Percentiles rank a stretch among this genome's conserved stretches.
phyloP scores from a whole-genome alignment of 2,113 vertebrate genomes.

The Bostrychus sinensis region DNA sequence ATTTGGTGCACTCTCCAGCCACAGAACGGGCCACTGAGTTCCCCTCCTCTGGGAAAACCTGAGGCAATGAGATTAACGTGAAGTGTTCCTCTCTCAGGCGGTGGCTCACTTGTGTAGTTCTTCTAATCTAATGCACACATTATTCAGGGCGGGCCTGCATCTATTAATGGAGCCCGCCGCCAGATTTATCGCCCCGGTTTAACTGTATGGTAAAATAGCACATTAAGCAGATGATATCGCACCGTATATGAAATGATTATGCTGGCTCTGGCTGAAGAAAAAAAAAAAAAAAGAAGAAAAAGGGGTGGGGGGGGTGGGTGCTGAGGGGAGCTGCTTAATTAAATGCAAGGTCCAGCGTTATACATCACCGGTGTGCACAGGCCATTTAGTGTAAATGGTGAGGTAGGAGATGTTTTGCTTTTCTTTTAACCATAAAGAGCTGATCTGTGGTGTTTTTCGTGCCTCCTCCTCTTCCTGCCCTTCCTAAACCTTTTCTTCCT shows the following conservation, averaged over 20 bases:
- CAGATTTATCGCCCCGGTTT: constrained; percentile 82
- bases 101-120: constrained; percentile 61
- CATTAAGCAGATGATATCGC: constrained; percentile 84
- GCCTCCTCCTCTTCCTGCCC: background rate
- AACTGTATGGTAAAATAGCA: constrained; percentile 83
- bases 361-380: constrained; percentile 68
- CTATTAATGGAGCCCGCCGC: constrained; percentile 72
- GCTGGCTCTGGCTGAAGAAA: constrained; percentile 64
- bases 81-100: constrained; percentile 61
- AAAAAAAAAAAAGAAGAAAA: too few relatives aligned
- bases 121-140: constrained; percentile 77
- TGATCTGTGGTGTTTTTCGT: constrained; percentile 52
- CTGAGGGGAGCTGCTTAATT: constrained; percentile 74
- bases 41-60: constrained; percentile 55
- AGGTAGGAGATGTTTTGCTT: constrained; percentile 40
- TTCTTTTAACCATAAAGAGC: constrained; percentile 53
- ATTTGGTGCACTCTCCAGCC: background rate
- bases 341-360: constrained; percentile 76
- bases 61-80: constrained; percentile 62
- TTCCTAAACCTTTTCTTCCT: constrained; percentile 19
- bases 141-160: constrained; percentile 72
- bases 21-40: constrained; percentile 57
- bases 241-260: constrained; percentile 79
- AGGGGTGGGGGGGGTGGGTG: too few relatives aligned
- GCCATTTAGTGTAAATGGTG: constrained; percentile 69